Conservation (phyloP, 2,797 vertebrate species). For the Xiphophorus birchmanni region DNA sequence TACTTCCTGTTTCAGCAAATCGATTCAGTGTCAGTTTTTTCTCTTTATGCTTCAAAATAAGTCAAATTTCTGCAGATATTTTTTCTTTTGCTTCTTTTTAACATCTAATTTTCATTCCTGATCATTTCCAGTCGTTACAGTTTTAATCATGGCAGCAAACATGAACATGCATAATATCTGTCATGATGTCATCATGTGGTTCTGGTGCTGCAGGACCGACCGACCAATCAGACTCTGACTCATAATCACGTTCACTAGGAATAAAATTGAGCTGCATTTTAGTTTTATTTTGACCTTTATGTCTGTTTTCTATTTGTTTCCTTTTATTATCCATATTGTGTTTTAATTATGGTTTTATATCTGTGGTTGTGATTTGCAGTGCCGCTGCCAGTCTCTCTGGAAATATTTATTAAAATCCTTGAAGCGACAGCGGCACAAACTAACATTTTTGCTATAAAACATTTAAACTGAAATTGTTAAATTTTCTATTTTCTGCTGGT, state of each 20-base stretch:
- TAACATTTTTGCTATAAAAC: too few species aligned
- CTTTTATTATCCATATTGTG: too few species aligned
- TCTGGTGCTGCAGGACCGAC: background rate
- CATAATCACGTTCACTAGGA: background rate
- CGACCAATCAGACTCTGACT: background rate
- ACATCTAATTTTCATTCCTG: background rate
- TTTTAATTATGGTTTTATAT: too few species aligned
- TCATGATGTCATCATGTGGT: background rate
- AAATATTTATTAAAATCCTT: too few species aligned
- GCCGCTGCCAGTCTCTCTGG: too few species aligned
- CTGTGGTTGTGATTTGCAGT: too few species aligned
- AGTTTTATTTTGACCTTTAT: too few species aligned
- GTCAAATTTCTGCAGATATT: background rate
- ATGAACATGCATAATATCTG: background rate
- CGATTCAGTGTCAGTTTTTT: background rate
- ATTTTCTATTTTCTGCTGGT: background rate
- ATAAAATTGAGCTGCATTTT: too few species aligned
- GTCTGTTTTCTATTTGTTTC: too few species aligned
- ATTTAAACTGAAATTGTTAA: too few species aligned
- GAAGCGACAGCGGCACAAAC: too few species aligned
- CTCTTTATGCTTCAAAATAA: background rate
- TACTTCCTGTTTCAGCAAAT: background rate
- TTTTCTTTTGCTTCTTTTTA: background rate
- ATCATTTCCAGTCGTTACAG: background rate
- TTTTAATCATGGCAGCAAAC: too few species aligned